Base-by-base conservation (phyloP, 2,888 invertebrate genomes). In the Diadromus collaris region DNA sequence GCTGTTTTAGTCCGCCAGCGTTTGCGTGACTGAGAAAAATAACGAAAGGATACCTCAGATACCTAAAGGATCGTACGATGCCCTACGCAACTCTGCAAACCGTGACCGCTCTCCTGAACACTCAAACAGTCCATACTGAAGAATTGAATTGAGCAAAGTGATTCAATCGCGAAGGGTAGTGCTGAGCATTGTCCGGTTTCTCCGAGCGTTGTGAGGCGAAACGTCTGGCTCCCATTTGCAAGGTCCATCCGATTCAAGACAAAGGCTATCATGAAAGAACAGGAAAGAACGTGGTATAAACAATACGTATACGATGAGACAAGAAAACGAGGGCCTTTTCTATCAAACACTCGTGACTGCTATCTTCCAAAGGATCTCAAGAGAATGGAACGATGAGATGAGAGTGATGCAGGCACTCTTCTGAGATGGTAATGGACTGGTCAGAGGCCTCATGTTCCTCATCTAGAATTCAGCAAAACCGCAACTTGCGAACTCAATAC, bases 81-180 rank as follows among this genome's bases (percentile, higher is more conserved):
- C 51, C 46, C 64, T 60, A 44, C 48, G 64, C 46, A 38, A 78
- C 71, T 34, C 60, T 69, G 72, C 56, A 64, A 80, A 75, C 67
- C 75, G 69, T 71, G 61, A n/a, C 48, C 76, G 60, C 51, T 61
- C 72, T 71, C 63, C 70, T 24, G 69, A 72, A 77, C 73, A 61
- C 70, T 74, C 77, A 71, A 79, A 69, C 64, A 41, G 46, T 46
- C 77, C 38, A 71, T 67, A 58, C 61, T 48, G 70, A 67, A 70
- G 56, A 77, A 80, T 77, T 41, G 72, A 72, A 79, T 79, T 68
- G 70, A 63, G 67, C 74, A 68, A 79, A 72, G 79, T 76, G 68
- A 72, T 79, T 71, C 68, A 63, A 60, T 79, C 58, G 73, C 56
- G 41, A 32, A 67, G 16, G 56, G 72, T 32, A 58, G 32, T 13